phyloP scores from a whole-genome alignment of 2,888 invertebrate genomes.

The Gymnoscelis rufifasciata region DNA sequence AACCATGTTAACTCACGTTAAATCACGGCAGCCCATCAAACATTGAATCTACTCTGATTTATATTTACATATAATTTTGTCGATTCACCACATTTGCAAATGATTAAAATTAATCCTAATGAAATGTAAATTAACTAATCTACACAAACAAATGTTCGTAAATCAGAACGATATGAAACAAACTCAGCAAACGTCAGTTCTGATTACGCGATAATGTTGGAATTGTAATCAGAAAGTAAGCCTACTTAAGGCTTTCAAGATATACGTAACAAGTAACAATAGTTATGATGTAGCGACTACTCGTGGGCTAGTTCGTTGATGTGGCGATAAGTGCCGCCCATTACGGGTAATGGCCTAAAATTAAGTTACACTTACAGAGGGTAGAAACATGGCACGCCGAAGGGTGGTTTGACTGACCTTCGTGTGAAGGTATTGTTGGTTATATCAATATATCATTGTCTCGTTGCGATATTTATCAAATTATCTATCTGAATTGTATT shows the following conservation, averaged over 20 bases:
- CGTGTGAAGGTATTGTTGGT: conserved; percentile 30
- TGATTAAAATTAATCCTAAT: too few relatives aligned
- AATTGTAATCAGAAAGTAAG: conserved; percentile 5
- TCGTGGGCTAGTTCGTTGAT: conserved; percentile 33
- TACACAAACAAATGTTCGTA: neutral
- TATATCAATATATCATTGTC: too few relatives aligned
- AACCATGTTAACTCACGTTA: too few relatives aligned
- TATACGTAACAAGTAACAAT: conserved; percentile 16
- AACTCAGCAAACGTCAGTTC: conserved; percentile 1
- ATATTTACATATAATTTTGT: too few relatives aligned
- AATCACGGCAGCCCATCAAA: too few relatives aligned
- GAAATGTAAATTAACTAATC: too few relatives aligned
- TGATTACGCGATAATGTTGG: conserved; percentile 4
- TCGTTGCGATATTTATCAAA: too few relatives aligned
- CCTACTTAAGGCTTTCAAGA: conserved; percentile 13
- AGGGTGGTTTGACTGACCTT: conserved; percentile 35
- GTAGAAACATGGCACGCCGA: conserved; percentile 36
- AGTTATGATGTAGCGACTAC: conserved; percentile 30
- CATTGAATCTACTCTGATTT: too few relatives aligned
- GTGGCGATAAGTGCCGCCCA: conserved; percentile 61
- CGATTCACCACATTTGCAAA: too few relatives aligned
- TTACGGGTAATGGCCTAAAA: conserved; percentile 62
- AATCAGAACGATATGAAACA: too few relatives aligned
- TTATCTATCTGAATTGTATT: too few relatives aligned
- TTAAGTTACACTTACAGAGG: conserved; percentile 61